Conservation (phyloP, 2,888 invertebrate genomes). For the Brassicogethes aeneus region DNA sequence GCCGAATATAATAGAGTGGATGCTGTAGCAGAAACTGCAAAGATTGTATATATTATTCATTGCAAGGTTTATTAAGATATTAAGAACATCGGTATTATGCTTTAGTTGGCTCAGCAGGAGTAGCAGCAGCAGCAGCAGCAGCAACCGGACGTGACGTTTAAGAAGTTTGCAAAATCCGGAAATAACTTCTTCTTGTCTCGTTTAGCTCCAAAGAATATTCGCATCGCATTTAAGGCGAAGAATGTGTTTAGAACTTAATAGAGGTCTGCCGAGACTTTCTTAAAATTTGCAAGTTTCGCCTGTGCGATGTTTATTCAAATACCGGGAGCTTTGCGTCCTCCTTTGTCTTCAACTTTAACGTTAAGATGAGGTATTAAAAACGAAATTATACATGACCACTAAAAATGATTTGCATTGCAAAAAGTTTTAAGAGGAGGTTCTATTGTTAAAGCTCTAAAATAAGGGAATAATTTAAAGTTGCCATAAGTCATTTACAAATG, state of each 20-base stretch:
- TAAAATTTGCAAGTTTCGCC: slow-evolving; percentile 20
- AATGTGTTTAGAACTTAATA: slow-evolving; percentile 19
- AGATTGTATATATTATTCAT: slow-evolving; percentile 19
- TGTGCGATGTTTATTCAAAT: slow-evolving; percentile 11
- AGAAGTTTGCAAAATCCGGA: slow-evolving; percentile 22
- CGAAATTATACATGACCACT: too few relatives aligned
- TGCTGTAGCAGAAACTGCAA: background rate
- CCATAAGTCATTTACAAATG: too few relatives aligned
- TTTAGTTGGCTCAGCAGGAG: slow-evolving; percentile 15
- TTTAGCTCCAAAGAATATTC: background rate
- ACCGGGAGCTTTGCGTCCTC: slow-evolving; percentile 3
- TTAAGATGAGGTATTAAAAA: too few relatives aligned
- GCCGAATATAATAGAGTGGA: too few relatives aligned
- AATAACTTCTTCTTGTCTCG: slow-evolving; percentile 21
- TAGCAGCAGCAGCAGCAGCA: background rate
- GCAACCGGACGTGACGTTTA: slow-evolving; percentile 22
- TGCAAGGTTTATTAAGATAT: slow-evolving; percentile 18
- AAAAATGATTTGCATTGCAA: too few relatives aligned
- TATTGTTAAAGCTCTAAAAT: too few relatives aligned
- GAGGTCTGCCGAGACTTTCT: slow-evolving; percentile 14
- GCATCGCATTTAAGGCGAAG: slow-evolving; percentile 11
- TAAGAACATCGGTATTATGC: slow-evolving; percentile 18
- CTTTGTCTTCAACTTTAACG: too few relatives aligned
- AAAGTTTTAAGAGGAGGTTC: too few relatives aligned
- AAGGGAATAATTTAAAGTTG: too few relatives aligned